phyloP scores from a whole-genome alignment of 1,140 invertebrate species.

The Drosophila truncata region DNA sequence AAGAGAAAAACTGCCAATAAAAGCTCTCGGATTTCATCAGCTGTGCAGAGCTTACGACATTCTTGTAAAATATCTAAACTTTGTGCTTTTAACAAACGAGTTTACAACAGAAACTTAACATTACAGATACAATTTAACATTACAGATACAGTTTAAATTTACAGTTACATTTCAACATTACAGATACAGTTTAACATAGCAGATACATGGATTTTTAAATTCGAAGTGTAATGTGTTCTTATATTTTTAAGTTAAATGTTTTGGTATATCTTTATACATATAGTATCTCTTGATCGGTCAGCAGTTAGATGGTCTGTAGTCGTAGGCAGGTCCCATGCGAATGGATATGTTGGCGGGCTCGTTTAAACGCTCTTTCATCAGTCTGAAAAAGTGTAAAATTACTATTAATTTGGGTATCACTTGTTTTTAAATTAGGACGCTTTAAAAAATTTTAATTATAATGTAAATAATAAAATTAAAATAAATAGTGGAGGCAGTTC shows the following conservation, averaged over 20 bases:
- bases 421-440: neutral
- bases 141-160: neutral
- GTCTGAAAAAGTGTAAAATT: constrained; percentile 16
- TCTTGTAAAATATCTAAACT: constrained; percentile 20
- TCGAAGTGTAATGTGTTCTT: neutral
- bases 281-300: constrained; percentile 1
- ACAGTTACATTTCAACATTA: too few species aligned
- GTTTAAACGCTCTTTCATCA: constrained; percentile 56
- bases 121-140: constrained; percentile 1
- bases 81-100: constrained; percentile 34
- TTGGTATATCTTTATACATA: too few species aligned
- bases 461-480: neutral
- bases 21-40: constrained; percentile 11
- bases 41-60: constrained; percentile 35
- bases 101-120: constrained; percentile 21
- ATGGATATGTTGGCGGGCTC: constrained; percentile 63
- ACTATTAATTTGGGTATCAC: too few species aligned
- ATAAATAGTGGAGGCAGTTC: too few species aligned
- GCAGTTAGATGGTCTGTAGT: constrained; percentile 54
- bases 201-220: constrained; percentile 16
- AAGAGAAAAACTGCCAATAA: neutral
- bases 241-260: neutral
- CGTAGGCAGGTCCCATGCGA: constrained; percentile 67
- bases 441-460: neutral
- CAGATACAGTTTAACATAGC: constrained; percentile 2